A percentile compares a stretch with the other conserved stretches of the same genome.
phyloP scores from a whole-genome alignment of 2,888 invertebrate species.

The Nesidiocoris tenuis region DNA sequence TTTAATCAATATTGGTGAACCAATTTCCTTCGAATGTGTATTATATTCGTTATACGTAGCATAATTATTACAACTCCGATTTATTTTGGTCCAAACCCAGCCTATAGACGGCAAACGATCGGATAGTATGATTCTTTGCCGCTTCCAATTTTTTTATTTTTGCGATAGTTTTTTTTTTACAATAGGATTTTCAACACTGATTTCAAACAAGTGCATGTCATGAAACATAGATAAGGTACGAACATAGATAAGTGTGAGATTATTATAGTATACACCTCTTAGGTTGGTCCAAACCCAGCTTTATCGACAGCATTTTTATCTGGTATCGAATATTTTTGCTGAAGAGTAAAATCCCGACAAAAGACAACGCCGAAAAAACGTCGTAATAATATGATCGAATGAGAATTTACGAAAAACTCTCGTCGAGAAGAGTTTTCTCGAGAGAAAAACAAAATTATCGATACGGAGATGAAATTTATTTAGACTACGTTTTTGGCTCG shows the following conservation, averaged over 20 bases:
- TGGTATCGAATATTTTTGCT: background rate
- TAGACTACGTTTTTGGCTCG: no score
- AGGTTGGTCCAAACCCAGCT: conserved; percentile 39
- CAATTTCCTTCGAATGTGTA: conserved; percentile 17
- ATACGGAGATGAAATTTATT: no score
- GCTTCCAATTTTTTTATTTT: conserved; percentile 24
- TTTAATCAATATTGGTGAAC: conserved; percentile 3
- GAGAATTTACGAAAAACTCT: no score
- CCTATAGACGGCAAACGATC: conserved; percentile 37
- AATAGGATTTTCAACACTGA: conserved; percentile 25
- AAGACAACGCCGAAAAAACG: no score
- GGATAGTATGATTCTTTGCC: conserved; percentile 26
- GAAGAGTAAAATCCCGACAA: background rate
- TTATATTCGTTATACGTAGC: background rate
- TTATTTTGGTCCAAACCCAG: conserved; percentile 42
- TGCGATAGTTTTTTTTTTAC: conserved; percentile 11
- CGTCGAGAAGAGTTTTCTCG: no score
- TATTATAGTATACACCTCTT: conserved; percentile 35
- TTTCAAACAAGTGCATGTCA: conserved; percentile 33
- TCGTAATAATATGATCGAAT: no score
- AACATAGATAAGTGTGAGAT: conserved; percentile 34
- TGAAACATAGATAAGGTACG: conserved; percentile 7
- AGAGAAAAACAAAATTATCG: no score
- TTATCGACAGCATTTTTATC: conserved; percentile 21
- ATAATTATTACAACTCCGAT: conserved; percentile 29